phyloP scores from a whole-genome alignment of 2,888 invertebrate species.

The Acanthopleura granulata region DNA sequence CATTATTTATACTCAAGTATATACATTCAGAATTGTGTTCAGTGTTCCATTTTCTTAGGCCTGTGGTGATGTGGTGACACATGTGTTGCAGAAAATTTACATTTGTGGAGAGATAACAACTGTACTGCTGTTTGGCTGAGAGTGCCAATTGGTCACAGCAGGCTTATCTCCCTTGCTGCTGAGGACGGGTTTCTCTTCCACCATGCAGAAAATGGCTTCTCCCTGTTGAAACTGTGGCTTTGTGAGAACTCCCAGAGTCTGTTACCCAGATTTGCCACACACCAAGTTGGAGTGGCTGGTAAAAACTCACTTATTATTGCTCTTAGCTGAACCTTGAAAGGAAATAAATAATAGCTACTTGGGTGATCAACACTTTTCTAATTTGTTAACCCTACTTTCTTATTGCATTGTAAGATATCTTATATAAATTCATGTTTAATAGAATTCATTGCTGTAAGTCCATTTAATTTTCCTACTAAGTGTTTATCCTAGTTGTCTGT shows the following conservation, averaged over 20 bases:
- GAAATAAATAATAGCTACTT: no score
- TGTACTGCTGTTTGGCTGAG: conserved; percentile 55
- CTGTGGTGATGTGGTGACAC: neutral
- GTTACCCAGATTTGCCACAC: conserved; percentile 62
- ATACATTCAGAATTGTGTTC: no score
- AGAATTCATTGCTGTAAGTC: no score
- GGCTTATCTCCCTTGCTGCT: conserved; percentile 50
- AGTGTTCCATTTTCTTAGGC: no score
- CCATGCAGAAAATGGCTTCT: conserved; percentile 58
- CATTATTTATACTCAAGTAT: no score
- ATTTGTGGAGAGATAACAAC: conserved; percentile 44
- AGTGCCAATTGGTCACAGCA: conserved; percentile 49
- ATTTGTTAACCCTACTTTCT: no score
- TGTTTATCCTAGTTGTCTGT: neutral
- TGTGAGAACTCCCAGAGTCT: conserved; percentile 32
- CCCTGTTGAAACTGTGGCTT: conserved; percentile 59
- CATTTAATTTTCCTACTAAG: no score
- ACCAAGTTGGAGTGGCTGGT: conserved; percentile 67
- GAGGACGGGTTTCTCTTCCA: conserved; percentile 61
- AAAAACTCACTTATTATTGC: neutral
- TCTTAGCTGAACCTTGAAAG: no score
- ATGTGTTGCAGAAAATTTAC: conserved; percentile 40
- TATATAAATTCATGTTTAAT: no score
- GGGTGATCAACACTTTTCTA: neutral
- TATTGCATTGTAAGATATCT: no score